Percentiles rank a stretch among this genome's conserved stretches.
Conservation (phyloP, 1,140 invertebrate genomes). For the Aphaenogaster floridana region DNA sequence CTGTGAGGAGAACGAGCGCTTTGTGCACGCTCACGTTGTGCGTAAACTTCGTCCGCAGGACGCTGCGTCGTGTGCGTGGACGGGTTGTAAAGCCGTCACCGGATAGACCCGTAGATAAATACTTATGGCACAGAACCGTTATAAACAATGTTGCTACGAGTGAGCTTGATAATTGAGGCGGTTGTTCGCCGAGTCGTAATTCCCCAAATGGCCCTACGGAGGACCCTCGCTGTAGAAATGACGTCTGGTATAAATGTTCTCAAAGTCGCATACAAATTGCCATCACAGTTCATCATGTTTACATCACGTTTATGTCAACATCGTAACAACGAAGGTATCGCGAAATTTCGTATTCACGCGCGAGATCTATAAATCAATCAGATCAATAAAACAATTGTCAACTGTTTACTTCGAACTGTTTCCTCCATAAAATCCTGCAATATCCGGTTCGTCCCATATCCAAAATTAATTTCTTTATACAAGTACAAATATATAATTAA, state of each 20-base stretch:
- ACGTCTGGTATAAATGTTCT: conserved; percentile 35
- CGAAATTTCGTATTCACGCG: conserved; percentile 7
- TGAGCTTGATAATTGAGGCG: conserved; percentile 75
- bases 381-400: neutral
- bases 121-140: conserved; percentile 54
- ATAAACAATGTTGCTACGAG: conserved; percentile 77
- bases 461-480: neutral
- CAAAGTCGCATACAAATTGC: conserved; percentile 21
- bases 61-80: conserved; percentile 40
- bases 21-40: conserved; percentile 53
- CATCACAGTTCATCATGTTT: conserved; percentile 14
- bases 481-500: conserved; percentile 6
- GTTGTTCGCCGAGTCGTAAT: conserved; percentile 69
- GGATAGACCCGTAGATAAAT: conserved; percentile 72
- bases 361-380: conserved; percentile 18
- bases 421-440: neutral
- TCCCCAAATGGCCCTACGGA: conserved; percentile 33
- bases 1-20: conserved; percentile 33
- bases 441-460: neutral
- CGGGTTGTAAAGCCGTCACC: conserved; percentile 70
- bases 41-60: conserved; percentile 50
- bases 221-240: conserved; percentile 9
- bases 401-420: neutral
- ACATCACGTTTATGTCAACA: conserved; percentile 25
- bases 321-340: conserved; percentile 4